These are phyloP conservation scores for Microcebus murinus DNA, from an alignment of 2,113 vertebrate species.

Conservation along the genomic window DNA sequence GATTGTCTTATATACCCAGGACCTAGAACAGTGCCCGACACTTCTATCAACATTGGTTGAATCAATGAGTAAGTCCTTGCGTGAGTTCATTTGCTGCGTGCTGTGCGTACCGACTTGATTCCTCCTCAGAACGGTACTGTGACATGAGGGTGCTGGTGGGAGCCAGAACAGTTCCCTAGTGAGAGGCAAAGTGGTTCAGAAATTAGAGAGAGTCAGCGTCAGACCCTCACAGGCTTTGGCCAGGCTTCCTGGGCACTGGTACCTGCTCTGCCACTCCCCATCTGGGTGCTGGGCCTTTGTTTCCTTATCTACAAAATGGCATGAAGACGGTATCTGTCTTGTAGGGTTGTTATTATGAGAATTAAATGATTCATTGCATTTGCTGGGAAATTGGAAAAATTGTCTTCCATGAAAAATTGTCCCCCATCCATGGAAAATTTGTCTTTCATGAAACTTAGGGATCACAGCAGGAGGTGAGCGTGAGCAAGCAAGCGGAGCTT, in stretches of 20 bases:
- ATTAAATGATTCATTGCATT: neutral
- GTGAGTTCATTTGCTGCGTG: neutral
- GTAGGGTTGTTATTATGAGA: neutral
- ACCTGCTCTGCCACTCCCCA: neutral
- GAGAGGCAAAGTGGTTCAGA: neutral
- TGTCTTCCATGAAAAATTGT: too few relatives aligned
- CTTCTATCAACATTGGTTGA: neutral
- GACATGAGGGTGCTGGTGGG: neutral
- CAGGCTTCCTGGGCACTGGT: neutral
- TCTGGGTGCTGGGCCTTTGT: neutral
- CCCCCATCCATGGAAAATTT: too few relatives aligned
- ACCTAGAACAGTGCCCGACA: neutral
- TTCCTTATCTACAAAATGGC: neutral
- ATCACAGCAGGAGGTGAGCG: too few relatives aligned
- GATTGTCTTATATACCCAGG: neutral
- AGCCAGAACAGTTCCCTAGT: neutral
- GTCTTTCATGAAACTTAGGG: too few relatives aligned
- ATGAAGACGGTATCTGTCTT: accelerated
- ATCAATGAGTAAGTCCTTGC: accelerated
- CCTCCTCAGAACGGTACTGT: neutral
- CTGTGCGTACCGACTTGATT: accelerated
- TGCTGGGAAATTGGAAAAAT: too few relatives aligned
- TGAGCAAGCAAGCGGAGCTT: too few relatives aligned
- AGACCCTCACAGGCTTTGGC: neutral
- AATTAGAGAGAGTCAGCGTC: neutral